Percentiles rank a stretch among this genome's conserved stretches.
Evolutionary conservation across 2,888 invertebrate species (phyloP).

Genomic region (Pheosia gnoma): DNA sequence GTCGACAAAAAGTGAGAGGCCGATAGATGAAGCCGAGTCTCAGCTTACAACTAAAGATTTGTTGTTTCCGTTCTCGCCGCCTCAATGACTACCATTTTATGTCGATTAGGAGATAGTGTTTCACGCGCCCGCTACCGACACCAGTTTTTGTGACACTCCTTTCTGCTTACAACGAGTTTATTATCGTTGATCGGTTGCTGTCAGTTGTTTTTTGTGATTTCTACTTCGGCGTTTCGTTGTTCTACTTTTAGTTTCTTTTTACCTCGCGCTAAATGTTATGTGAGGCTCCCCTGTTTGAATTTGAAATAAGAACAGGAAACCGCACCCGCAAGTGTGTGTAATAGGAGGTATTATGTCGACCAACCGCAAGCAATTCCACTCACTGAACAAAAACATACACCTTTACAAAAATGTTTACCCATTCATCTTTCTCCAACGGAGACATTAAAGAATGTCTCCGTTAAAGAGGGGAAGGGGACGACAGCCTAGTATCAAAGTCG

Average conservation of each 20-base stretch:
- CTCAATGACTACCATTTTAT: conserved; percentile 83
- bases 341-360: conserved; percentile 72
- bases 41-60: conserved; percentile 76
- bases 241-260: conserved; percentile 53
- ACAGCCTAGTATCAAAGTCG: conserved; percentile 67
- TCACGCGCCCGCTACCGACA: conserved; percentile 80
- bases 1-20: conserved; percentile 74
- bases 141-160: conserved; percentile 80
- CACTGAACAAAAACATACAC: conserved; percentile 78
- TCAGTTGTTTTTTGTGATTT: conserved; percentile 53
- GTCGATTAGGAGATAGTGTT: conserved; percentile 82
- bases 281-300: conserved; percentile 46
- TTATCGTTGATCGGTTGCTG: conserved; percentile 72
- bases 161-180: conserved; percentile 76
- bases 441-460: conserved; percentile 82
- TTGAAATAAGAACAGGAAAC: conserved; percentile 69
- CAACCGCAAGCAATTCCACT: conserved; percentile 77
- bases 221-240: conserved; percentile 46
- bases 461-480: conserved; percentile 76
- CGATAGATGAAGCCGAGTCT: conserved; percentile 62
- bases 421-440: conserved; percentile 80
- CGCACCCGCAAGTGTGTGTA: conserved; percentile 63
- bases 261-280: conserved; percentile 34
- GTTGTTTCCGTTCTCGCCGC: conserved; percentile 81
- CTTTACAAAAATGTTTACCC: conserved; percentile 80